Base-by-base conservation (phyloP, 2,113 vertebrate genomes). In the Nothocercus julius region DNA sequence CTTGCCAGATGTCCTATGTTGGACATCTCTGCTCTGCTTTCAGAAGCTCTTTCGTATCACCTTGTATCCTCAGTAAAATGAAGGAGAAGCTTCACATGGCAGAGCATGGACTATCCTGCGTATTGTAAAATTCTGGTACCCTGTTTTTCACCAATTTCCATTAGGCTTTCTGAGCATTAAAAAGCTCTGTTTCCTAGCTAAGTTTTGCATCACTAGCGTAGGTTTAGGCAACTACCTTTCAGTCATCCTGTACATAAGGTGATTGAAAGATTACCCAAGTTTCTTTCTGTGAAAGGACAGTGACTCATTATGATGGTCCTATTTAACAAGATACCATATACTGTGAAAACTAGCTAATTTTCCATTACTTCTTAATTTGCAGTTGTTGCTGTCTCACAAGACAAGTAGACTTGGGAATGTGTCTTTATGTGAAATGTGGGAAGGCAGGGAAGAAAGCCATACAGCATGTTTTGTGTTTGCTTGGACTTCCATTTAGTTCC, bases 1-100 rank as follows among this genome's bases (percentile, higher is more conserved):
- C 0, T 32, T 83, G 67, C 22, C 15, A 62, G 28, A 87, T 1
- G 1, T 49, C 34, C 2, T 24, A 28, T 1, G 1, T 13, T 63
- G n/a, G n/a, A 30, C 21, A 28, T 34, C 42, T 75, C 22, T 59
- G 11, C 25, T 79, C 5, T 66, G 44, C 22, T 6, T 79, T 61
- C 70, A 45, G 20, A 45, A 42, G 20, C 11, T 77, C 13, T 40
- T 62, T 58, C 47, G 3, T 49, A 77, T 56, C 22, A 15, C 53
- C 19, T 40, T 77, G 9, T 45, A 56, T 83, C 21, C 27, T 78
- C 22, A 27, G 34, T 70, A 70, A 84, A 28, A 84, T 10, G 28
- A 47, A 64, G 13, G 45, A n/a, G 61, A 62, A n/a, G 49, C n/a
- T 61, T 59, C 24, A 34, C 13, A 5, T 0, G 1, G 16, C 0